Base-by-base conservation (phyloP, 2,113 vertebrate genomes). In the Pardalotus punctatus region DNA sequence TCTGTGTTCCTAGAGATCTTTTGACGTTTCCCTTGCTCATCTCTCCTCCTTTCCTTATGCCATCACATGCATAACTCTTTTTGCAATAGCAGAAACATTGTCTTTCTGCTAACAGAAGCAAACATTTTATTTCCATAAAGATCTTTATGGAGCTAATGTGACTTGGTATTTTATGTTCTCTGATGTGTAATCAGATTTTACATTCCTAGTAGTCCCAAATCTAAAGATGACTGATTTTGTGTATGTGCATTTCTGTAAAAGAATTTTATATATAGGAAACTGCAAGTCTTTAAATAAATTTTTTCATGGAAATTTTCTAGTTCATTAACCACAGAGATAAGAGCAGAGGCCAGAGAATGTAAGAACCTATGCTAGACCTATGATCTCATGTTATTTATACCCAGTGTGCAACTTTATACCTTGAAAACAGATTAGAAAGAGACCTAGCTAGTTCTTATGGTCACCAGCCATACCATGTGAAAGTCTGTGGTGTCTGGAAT, bases 341-440 rank as follows among this genome's bases (percentile, higher is more conserved):
- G 57, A 91, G 73, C 17, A 62, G 69, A 81, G 22, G 24, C 25
- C 40, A 67, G 58, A 79, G 66, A 71, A 47, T 71, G 14, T 64
- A 70, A 80, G 96, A 95, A n/a, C 11, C 47, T 43, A 6, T 50
- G 38, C 35, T 89, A 90, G 72, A 76, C 50, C 19, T 79, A 64
- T 96, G 86, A 94, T 85, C 78, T 95, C 53, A 28, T 88, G 87
- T 94, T 95, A 86, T 84, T 92, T 88, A 65, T 82, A 91, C 58
- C 27, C 16, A 2, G 31, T 45, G 42, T 92, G 90, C 65, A 94
- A 96, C 84, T 70, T 91, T 72, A 94, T 90, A 80, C 78, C 24
- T 84, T 73, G 65, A 95, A 94, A 90, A 90, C 3, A 28, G 71
- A 43, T 92, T 81, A 65, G 78, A 33, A 67, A 33, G 69, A 80